phyloP scores from a whole-genome alignment of 2,888 invertebrate genomes.

The Nycteola revayana region DNA sequence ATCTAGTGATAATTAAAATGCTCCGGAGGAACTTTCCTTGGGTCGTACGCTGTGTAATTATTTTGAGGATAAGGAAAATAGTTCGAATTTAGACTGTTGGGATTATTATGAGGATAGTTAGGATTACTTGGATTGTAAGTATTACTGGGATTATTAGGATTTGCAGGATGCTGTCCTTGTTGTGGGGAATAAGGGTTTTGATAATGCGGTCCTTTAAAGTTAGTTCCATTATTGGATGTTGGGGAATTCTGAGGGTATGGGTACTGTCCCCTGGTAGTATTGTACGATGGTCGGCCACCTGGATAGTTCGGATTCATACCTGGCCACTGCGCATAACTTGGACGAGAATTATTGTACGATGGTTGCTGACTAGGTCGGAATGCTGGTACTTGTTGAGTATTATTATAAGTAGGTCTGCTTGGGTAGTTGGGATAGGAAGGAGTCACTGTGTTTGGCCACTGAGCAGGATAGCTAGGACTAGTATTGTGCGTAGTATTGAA shows the following conservation, averaged over 20 bases:
- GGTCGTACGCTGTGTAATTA: constrained; percentile 32
- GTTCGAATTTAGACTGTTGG: constrained; percentile 15
- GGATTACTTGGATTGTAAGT: constrained; percentile 30
- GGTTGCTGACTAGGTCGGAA: constrained; percentile 1
- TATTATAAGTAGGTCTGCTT: neutral
- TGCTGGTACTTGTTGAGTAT: too few species aligned
- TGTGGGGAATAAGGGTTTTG: constrained; percentile 4
- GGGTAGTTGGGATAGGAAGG: constrained; percentile 4
- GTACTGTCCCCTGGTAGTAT: constrained; percentile 5
- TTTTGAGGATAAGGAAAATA: constrained; percentile 25
- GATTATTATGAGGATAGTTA: constrained; percentile 23
- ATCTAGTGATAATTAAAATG: constrained; percentile 34
- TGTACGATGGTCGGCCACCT: neutral
- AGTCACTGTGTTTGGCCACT: constrained; percentile 1
- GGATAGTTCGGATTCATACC: neutral
- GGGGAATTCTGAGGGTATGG: constrained; percentile 8
- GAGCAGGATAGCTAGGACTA: constrained; percentile 6
- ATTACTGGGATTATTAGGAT: constrained; percentile 6
- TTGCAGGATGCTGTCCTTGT: constrained; percentile 18
- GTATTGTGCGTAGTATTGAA: constrained; percentile 13
- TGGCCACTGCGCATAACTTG: constrained; percentile 8
- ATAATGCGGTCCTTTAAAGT: constrained; percentile 4
- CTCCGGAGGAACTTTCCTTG: constrained; percentile 36
- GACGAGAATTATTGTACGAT: constrained; percentile 14
- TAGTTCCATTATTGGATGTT: neutral